Base-by-base conservation (phyloP, 2,888 invertebrate species). In the Euclidia mi region DNA sequence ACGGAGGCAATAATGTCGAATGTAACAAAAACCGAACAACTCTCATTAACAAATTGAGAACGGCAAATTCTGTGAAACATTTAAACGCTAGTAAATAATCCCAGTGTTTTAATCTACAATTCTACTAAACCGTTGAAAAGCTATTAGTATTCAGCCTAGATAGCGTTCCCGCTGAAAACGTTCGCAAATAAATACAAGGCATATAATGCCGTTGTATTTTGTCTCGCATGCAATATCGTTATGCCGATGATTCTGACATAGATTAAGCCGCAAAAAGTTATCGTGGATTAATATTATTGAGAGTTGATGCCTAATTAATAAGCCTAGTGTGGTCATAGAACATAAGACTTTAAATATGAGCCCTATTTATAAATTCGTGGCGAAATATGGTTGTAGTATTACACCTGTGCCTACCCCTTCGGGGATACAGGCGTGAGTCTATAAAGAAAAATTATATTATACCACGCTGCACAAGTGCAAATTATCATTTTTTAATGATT, bases 191-290 rank as follows among this genome's bases (percentile, higher is more conserved):
- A 66, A 73, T 53, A 56, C 61, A 49, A 37, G 57, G 50, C 15
- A 60, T 56, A 51, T 61, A 47, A 64, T 71, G 53, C 68, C 68
- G 62, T 51, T 74, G 65, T 65, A 72, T 67, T 70, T 67, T 62
- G 61, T 62, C 61, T 67, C 55, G 53, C 75, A 72, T 72, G 75
- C 68, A 65, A 71, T n/a, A n/a, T 68, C 61, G 71, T 62, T 71
- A 65, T 67, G 67, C 47, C 65, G 42, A 56, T 72, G 65, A 47
- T 72, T 61, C 37, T 38, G 31, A 25, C 58, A 52, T 9, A 52
- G 52, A 50, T 46, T 41, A 46, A 45, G 25, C 20, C 7, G 31
- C 15, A 44, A 56, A 42, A 53, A 29, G 14, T 17, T 11, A 34
- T 2, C 7, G n/a, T 1, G 4, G 32, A 12, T 32, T 32, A 32